Evolutionary conservation across 2,113 vertebrate genomes (phyloP).

Genomic region (Centropristis striata): DNA sequence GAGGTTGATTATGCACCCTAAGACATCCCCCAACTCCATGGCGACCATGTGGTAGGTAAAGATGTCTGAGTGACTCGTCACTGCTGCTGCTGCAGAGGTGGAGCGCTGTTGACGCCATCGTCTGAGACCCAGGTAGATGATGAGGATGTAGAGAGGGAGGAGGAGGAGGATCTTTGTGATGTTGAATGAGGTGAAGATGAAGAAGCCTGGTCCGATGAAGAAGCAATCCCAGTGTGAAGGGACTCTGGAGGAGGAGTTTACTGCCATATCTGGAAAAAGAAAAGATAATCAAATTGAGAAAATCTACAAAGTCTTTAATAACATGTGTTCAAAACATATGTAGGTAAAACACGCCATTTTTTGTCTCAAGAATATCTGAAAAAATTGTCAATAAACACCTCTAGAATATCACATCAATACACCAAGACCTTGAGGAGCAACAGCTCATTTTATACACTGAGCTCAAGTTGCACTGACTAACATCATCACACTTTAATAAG

Average conservation of each 20-base stretch:
- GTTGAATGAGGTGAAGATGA: too few relatives aligned
- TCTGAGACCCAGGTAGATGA: neutral
- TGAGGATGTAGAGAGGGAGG: neutral
- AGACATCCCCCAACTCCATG: neutral
- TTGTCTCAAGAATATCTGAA: too few relatives aligned
- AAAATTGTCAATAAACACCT: too few relatives aligned
- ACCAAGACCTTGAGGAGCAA: too few relatives aligned
- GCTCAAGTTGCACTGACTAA: too few relatives aligned
- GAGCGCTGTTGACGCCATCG: neutral
- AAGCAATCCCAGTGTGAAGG: neutral
- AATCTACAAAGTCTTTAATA: too few relatives aligned
- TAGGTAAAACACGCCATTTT: too few relatives aligned
- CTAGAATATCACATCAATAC: too few relatives aligned
- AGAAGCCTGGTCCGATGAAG: fast-evolving
- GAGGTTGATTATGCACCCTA: neutral
- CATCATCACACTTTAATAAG: too few relatives aligned
- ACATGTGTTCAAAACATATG: too few relatives aligned
- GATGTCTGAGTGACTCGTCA: neutral
- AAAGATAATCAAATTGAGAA: neutral
- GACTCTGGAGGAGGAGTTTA: neutral
- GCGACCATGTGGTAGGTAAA: neutral
- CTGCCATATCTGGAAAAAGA: neutral
- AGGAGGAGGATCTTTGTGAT: neutral
- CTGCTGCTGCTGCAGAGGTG: neutral
- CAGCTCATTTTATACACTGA: too few relatives aligned